phyloP scores from a whole-genome alignment of 2,888 invertebrate species.

The Lasioglossum calceatum region DNA sequence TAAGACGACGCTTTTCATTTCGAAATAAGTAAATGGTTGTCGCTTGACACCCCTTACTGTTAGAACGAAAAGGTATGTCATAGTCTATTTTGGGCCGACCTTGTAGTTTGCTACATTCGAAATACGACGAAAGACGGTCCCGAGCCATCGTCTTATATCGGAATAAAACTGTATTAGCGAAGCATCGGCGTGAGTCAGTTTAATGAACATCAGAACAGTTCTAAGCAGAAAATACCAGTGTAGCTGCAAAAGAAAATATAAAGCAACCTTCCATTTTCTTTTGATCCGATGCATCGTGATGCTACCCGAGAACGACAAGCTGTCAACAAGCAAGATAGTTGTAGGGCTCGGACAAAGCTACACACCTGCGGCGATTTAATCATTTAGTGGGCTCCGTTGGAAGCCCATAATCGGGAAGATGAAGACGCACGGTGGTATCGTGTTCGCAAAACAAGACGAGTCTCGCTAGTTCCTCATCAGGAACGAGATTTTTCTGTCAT shows the following conservation, averaged over 20 bases:
- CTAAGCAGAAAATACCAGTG: neutral
- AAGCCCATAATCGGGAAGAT: slow-evolving; percentile 7
- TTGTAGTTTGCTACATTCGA: no score
- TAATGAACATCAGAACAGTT: neutral
- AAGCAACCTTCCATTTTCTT: neutral
- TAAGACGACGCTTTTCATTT: no score
- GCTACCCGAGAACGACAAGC: neutral
- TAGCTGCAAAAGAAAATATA: neutral
- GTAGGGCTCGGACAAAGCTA: neutral
- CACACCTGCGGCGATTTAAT: slow-evolving; percentile 16
- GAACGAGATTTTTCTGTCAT: slow-evolving; percentile 35
- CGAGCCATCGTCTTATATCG: no score
- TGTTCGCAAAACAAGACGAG: neutral
- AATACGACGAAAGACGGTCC: no score
- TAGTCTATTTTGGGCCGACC: no score
- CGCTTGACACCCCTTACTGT: no score
- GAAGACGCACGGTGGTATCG: neutral
- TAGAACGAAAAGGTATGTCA: no score
- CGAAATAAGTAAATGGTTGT: no score
- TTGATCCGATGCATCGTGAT: neutral
- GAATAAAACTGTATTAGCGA: no score
- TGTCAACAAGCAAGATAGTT: slow-evolving; percentile 2
- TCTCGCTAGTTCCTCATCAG: neutral
- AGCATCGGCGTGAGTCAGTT: neutral
- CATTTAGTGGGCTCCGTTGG: neutral